These are phyloP conservation scores for Nephotettix cincticeps DNA, from an alignment of 1,140 invertebrate species.

Conservation along the genomic window DNA sequence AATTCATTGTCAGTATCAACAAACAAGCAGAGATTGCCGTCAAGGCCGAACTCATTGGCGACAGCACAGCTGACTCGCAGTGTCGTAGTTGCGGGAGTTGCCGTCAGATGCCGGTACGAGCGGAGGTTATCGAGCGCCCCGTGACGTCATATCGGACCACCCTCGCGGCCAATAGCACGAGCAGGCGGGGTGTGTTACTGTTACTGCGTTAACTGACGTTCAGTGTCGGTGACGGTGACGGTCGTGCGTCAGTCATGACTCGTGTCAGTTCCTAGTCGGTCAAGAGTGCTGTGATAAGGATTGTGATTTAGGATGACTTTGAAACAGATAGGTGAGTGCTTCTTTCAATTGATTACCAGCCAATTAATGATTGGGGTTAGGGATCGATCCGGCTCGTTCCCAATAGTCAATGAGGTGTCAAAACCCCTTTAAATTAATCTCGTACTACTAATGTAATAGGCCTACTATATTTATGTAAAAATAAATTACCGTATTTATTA, in stretches of 20 bases:
- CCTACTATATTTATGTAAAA: no score
- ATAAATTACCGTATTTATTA: no score
- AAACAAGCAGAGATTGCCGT: neutral
- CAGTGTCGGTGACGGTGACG: neutral
- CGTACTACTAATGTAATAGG: no score
- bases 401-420: no score
- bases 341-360: no score
- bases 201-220: neutral
- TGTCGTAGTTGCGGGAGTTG: neutral
- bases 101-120: neutral
- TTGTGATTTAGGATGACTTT: neutral
- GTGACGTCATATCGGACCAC: constrained; percentile 13
- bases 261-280: neutral
- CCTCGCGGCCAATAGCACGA: neutral
- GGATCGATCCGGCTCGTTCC: no score
- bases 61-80: neutral
- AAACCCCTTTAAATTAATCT: no score
- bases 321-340: neutral
- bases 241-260: neutral
- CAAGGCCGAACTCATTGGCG: neutral
- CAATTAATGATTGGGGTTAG: no score
- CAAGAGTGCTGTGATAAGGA: neutral
- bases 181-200: neutral
- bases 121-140: neutral
- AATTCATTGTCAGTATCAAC: neutral